phyloP scores from a whole-genome alignment of 64 coral and sea anemone species.

The Montipora capricornis region DNA sequence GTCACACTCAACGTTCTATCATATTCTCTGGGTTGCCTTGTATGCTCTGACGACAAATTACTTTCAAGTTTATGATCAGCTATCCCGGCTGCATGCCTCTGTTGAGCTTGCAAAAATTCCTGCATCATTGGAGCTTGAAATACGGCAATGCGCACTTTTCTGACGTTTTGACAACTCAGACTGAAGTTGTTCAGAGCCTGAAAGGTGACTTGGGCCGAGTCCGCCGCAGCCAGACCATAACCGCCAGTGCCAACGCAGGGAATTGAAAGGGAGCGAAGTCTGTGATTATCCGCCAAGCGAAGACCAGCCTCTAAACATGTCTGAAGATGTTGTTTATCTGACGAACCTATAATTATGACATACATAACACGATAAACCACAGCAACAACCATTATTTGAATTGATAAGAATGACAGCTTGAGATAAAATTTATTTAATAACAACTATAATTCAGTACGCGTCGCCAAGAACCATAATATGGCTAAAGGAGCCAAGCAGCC shows the following conservation, averaged over 20 bases:
- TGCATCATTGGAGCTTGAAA: slow-evolving; percentile 66
- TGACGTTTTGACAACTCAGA: slow-evolving; percentile 22
- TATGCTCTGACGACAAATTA: not conserved
- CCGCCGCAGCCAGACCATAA: slow-evolving; percentile 19
- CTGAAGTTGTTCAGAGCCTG: slow-evolving; percentile 51
- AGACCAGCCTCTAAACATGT: slow-evolving; percentile 64
- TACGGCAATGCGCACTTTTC: slow-evolving; percentile 51
- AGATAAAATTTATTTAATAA: too few species aligned
- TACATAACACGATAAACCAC: not conserved
- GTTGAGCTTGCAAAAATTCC: slow-evolving; percentile 63
- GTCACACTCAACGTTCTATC: too few species aligned
- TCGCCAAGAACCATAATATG: too few species aligned
- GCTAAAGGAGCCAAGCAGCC: too few species aligned
- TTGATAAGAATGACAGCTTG: not conserved
- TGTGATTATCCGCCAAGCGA: slow-evolving; percentile 23
- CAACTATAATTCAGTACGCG: too few species aligned
- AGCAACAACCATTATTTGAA: too few species aligned
- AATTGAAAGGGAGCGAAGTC: slow-evolving; percentile 54
- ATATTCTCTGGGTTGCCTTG: not conserved
- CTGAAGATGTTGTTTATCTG: slow-evolving; percentile 19
- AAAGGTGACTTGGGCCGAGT: slow-evolving; percentile 69
- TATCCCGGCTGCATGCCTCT: not conserved
- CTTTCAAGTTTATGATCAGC: not conserved
- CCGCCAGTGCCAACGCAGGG: slow-evolving; percentile 51
- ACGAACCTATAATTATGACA: not conserved